These are phyloP conservation scores for Platycheirus albimanus DNA, from an alignment of 2,888 invertebrate species.

Conservation along the genomic window DNA sequence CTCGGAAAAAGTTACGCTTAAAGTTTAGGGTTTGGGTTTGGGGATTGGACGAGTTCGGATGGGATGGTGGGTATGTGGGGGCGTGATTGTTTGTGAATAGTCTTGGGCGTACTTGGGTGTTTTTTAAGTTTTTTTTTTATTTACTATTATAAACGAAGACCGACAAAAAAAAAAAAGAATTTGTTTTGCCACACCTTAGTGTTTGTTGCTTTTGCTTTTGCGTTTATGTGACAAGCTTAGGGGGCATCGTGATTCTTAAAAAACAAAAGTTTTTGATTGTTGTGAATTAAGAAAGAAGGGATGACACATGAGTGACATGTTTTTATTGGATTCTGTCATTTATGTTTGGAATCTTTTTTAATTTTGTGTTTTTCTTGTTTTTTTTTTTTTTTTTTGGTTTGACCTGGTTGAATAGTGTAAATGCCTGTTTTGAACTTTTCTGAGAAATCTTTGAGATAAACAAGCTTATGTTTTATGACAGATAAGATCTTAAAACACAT, in stretches of 20 bases:
- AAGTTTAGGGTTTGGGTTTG: constrained; percentile 1
- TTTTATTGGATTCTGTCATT: constrained; percentile 60
- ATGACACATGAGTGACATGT: constrained; percentile 70
- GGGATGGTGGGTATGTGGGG: too few relatives aligned
- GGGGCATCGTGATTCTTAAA: neutral
- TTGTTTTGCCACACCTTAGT: constrained; percentile 33
- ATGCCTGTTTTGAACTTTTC: too few relatives aligned
- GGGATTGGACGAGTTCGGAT: too few relatives aligned
- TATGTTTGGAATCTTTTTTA: constrained; percentile 34
- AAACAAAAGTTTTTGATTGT: constrained; percentile 40
- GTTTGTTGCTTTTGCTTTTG: neutral
- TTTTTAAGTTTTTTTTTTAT: constrained; percentile 9
- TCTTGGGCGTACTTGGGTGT: constrained; percentile 25
- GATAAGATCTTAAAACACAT: too few relatives aligned
- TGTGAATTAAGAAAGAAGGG: constrained; percentile 57
- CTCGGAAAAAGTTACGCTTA: constrained; percentile 32
- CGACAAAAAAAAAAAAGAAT: too few relatives aligned
- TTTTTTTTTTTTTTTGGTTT: too few relatives aligned
- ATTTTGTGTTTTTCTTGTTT: constrained; percentile 32
- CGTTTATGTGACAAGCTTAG: constrained; percentile 31
- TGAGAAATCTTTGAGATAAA: too few relatives aligned
- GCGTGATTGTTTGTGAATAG: constrained; percentile 35
- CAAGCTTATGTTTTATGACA: too few relatives aligned
- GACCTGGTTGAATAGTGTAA: too few relatives aligned
- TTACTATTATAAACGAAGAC: constrained; percentile 10